Percentiles rank a stretch among this genome's conserved stretches.
Conservation (phyloP, 2,888 invertebrate species). For the Scrobipalpa atriplicella region DNA sequence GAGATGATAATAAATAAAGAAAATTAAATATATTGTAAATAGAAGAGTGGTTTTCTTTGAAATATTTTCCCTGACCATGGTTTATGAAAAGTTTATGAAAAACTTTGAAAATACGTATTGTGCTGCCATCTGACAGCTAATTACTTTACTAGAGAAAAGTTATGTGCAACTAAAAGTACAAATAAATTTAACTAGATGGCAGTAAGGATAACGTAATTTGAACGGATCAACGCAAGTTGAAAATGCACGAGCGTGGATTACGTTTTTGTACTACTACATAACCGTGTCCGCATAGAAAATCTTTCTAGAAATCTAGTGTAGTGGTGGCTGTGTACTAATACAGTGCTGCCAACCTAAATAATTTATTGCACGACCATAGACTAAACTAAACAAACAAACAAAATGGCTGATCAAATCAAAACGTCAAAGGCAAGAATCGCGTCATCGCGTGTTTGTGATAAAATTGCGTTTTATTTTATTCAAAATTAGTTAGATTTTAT, state of each 20-base stretch:
- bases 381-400: no score
- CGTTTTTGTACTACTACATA: no score
- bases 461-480: conserved; percentile 5
- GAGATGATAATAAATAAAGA: conserved; percentile 21
- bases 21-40: conserved; percentile 8
- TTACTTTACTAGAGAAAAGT: no score
- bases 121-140: not conserved
- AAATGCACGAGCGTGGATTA: no score
- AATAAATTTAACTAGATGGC: not conserved
- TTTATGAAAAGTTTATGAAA: not conserved
- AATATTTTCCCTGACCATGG: no score
- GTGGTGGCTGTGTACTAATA: no score
- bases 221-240: no score
- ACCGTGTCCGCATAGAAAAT: no score
- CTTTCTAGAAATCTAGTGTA: no score
- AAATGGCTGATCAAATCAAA: not conserved
- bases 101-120: not conserved
- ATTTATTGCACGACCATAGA: no score
- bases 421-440: conserved; percentile 14
- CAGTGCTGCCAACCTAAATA: no score
- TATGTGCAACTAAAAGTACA: not conserved
- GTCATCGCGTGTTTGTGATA: conserved; percentile 14
- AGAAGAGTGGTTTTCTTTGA: not conserved
- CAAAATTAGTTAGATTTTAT: not conserved
- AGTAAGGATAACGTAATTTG: no score